Percentiles rank a stretch among this genome's conserved stretches.
Evolutionary conservation across 1,140 invertebrate species (phyloP).

Genomic region (Eueides isabella): DNA sequence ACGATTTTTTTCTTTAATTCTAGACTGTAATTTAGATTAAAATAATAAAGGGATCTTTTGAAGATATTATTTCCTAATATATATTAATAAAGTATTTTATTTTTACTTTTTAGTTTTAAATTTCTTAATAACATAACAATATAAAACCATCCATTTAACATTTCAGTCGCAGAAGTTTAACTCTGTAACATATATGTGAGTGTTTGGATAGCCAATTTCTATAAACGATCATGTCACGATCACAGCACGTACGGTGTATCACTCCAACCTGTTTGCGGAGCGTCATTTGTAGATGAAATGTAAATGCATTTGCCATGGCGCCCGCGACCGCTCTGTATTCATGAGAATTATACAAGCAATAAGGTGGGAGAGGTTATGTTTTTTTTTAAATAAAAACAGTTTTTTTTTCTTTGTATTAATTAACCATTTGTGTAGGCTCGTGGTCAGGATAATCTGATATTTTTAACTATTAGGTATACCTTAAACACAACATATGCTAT

Average conservation of each 20-base stretch:
- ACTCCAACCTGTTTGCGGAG: constrained; percentile 61
- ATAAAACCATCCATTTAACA: no score
- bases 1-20: no score
- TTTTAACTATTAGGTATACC: no score
- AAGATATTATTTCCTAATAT: no score
- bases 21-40: no score
- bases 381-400: background rate
- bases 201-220: constrained; percentile 1
- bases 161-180: no score
- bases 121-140: no score
- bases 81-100: no score
- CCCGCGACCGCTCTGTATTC: constrained; percentile 75
- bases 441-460: no score
- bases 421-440: background rate
- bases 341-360: constrained; percentile 56
- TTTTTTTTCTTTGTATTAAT: background rate
- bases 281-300: constrained; percentile 81
- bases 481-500: no score
- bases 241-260: constrained; percentile 51
- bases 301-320: constrained; percentile 79
- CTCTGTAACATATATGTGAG: background rate
- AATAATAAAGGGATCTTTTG: no score
- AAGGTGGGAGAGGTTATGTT: background rate
- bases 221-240: constrained; percentile 53
- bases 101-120: no score